Evolutionary conservation across 2,797 vertebrate species (phyloP).

Genomic region (Sebastolobus alascanus): DNA sequence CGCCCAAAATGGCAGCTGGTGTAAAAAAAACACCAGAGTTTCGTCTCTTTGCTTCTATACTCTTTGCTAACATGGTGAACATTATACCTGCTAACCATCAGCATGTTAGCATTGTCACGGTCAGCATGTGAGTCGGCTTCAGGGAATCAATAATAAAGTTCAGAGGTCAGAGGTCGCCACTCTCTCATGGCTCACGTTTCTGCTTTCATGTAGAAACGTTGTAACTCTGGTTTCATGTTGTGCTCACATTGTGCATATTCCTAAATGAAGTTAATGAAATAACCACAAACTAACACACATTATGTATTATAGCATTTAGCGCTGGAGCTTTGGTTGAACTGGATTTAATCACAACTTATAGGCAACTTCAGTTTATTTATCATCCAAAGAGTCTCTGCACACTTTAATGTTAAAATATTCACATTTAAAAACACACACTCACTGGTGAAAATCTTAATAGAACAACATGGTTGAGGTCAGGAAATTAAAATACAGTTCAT

Average conservation of each 20-base stretch:
- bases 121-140: not conserved
- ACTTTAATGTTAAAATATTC: not conserved
- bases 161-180: slow-evolving; percentile 12
- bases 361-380: not conserved
- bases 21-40: no score
- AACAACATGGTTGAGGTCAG: not conserved
- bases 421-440: not conserved
- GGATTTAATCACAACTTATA: not conserved
- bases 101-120: not conserved
- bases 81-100: not conserved
- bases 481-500: no score
- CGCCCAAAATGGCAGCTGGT: no score
- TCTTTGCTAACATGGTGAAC: not conserved
- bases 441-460: not conserved
- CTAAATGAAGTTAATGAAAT: not conserved
- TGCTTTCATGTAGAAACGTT: not conserved
- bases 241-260: not conserved
- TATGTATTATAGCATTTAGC: not conserved
- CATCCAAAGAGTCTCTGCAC: not conserved
- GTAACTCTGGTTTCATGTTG: not conserved
- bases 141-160: slow-evolving; percentile 6
- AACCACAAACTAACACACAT: not conserved
- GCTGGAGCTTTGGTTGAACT: not conserved
- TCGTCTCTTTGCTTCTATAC: no score
- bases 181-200: not conserved